Evolutionary conservation across 2,888 invertebrate genomes (phyloP), one percentile per base, ranked within the genome.

Genomic region (Therioaphis trifolii): DNA sequence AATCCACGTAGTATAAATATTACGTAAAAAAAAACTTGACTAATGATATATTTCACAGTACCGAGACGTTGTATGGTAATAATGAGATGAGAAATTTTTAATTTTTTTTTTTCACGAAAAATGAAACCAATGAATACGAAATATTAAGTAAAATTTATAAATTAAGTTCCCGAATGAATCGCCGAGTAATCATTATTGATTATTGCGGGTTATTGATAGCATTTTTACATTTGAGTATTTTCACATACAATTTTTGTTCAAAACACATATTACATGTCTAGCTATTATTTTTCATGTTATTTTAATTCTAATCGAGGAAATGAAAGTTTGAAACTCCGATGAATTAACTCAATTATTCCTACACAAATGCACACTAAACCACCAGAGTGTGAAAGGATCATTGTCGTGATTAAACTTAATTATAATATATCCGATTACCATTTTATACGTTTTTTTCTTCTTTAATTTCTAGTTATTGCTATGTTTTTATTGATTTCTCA

Each of bases 371-470:
- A 66, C 27, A 52, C 46, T 15, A 58, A 58, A 58, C 55, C 40
- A 58, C 21, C 18, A 18, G 77, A 68, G 66, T 27, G 68, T 79
- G 55, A 79, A 79, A 79, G 68, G n/a, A 79, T 55, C 68, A 55
- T 69, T 21, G 78, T 69, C 68, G 40, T 55, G 40, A 69, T 79
- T 43, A 14, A 14, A 43, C 27, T n/a, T 69, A 69, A 79, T 79
- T 79, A 69, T 43, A 79, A 52, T 63, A 40, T 24, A 69, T 69
- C 27, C 14, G 18, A 79, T 69, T 68, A 43, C 40, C 40, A 55
- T 78, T 68, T 35, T 3, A 29, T 52, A 61, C 14, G 27, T 35
- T 52, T 58, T 68, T 55, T 66, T 66, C 35, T 63, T 27, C 9
- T 61, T 27, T 27, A 46, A 78, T 68, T 78, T 78, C 40, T 40